phyloP scores from a whole-genome alignment of 2,888 invertebrate genomes.

The Hylaea fasciaria region DNA sequence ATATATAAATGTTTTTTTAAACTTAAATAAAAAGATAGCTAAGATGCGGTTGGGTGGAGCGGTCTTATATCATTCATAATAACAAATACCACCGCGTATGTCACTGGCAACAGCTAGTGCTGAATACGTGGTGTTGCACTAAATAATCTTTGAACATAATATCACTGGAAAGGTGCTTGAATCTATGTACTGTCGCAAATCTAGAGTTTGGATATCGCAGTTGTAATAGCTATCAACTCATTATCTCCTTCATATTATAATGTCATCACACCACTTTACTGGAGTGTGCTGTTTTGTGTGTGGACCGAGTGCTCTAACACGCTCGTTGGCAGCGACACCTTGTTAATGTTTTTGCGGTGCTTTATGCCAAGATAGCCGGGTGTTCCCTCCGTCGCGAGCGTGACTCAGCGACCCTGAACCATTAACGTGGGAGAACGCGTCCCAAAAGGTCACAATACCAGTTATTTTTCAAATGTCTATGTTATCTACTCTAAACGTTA shows the following conservation, averaged over 20 bases:
- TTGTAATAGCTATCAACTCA: no score
- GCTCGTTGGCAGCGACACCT: conserved; percentile 50
- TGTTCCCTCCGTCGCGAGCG: conserved; percentile 71
- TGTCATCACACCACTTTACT: conserved; percentile 35
- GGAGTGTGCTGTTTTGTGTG: conserved; percentile 41
- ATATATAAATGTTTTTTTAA: no score
- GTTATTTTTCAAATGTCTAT: conserved; percentile 46
- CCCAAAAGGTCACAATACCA: conserved; percentile 55
- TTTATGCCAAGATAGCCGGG: conserved; percentile 73
- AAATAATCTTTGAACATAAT: conserved; percentile 7
- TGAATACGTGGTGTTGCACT: no score
- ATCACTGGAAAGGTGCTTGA: conserved; percentile 19
- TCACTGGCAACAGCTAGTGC: no score
- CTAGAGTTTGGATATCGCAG: no score
- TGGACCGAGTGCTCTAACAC: conserved; percentile 35
- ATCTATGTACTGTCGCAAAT: neutral
- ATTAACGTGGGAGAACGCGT: conserved; percentile 64
- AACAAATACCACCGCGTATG: no score
- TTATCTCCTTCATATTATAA: conserved; percentile 18
- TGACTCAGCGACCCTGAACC: conserved; percentile 75
- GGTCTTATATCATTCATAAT: no score
- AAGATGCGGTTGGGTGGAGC: no score
- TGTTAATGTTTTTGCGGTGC: conserved; percentile 51
- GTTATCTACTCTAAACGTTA: conserved; percentile 32
- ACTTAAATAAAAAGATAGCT: no score